Conservation (phyloP, 2,888 invertebrate genomes). For the Choristoneura rosaceana region DNA sequence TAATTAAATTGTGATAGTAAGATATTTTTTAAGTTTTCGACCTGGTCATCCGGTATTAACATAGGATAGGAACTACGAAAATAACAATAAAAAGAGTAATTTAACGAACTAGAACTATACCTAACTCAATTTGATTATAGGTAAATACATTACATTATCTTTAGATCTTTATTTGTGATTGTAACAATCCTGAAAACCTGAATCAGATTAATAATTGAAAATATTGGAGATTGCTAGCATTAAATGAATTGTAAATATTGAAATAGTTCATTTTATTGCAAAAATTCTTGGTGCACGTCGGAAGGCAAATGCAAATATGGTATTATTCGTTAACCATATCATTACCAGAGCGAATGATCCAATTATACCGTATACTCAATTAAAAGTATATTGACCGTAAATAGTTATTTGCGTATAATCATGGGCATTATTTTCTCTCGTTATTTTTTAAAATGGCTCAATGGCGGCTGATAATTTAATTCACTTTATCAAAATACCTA, state of each 20-base stretch:
- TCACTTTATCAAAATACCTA: conserved; percentile 2
- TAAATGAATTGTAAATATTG: background rate
- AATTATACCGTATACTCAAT: conserved; percentile 57
- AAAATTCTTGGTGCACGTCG: conserved; percentile 7
- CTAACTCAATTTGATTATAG: no score
- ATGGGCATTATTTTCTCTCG: conserved; percentile 16
- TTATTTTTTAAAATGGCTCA: conserved; percentile 31
- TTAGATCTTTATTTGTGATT: no score
- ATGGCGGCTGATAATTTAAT: background rate
- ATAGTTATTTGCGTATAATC: conserved; percentile 45
- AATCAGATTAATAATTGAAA: background rate
- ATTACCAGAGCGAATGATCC: conserved; percentile 53
- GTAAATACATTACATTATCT: no score
- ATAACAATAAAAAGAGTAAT: no score
- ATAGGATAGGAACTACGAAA: no score
- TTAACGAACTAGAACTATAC: no score
- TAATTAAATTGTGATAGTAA: no score
- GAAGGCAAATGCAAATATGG: conserved; percentile 49
- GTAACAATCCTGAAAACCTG: background rate
- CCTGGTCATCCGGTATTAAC: no score
- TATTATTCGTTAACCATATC: conserved; percentile 50
- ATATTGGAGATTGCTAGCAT: background rate
- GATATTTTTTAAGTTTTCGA: no score
- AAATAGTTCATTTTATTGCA: background rate
- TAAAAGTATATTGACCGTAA: conserved; percentile 48